Conservation (phyloP, 2,797 vertebrate species). For the Neopelma chrysocephalum region DNA sequence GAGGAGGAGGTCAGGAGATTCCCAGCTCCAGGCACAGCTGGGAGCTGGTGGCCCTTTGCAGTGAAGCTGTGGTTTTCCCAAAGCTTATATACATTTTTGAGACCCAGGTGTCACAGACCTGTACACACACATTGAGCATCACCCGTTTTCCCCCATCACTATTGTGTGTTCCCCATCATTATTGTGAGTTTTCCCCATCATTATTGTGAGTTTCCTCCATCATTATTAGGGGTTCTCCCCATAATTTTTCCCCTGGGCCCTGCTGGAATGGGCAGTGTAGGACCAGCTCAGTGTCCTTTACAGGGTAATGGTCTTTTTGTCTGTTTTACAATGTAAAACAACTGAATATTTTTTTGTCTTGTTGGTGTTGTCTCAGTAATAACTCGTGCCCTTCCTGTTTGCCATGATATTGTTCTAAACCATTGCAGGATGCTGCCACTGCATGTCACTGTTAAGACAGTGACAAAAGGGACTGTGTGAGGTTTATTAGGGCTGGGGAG, state of each 20-base stretch:
- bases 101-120: fast-evolving
- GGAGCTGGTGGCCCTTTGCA: not conserved
- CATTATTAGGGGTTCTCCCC: not conserved
- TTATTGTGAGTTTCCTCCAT: not conserved
- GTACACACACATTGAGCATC: too few species aligned
- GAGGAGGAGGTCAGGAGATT: not conserved
- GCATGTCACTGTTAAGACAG: not conserved
- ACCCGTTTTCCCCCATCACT: too few species aligned
- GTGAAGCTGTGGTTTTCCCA: not conserved
- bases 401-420: not conserved
- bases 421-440: not conserved
- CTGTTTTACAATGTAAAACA: not conserved
- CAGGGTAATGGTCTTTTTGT: not conserved
- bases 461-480: not conserved
- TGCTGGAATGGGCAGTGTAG: not conserved
- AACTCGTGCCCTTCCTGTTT: not conserved
- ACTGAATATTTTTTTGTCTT: not conserved
- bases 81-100: not conserved
- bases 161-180: not conserved
- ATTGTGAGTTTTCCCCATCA: not conserved
- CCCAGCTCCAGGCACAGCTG: not conserved
- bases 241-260: too few species aligned
- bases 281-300: not conserved
- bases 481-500: not conserved
- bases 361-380: not conserved